phyloP scores from a whole-genome alignment of 2,888 invertebrate species.

The Ecdyonurus torrentis region DNA sequence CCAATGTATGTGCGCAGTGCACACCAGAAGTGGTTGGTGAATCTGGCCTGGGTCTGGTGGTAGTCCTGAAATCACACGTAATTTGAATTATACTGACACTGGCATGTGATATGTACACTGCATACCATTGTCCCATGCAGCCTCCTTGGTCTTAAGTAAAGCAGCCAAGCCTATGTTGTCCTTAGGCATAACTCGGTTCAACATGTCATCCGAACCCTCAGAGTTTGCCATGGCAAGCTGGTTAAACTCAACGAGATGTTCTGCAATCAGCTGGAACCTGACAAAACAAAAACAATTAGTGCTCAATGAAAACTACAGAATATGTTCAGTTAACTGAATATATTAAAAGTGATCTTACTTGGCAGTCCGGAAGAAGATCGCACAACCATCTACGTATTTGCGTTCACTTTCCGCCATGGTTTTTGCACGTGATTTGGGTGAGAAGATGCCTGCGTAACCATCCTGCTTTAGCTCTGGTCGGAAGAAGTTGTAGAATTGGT shows the following conservation, averaged over 20 bases:
- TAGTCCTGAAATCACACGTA: constrained; percentile 36
- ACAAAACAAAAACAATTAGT: not conserved
- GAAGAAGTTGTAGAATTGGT: constrained; percentile 96
- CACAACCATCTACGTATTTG: constrained; percentile 98
- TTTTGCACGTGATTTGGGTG: constrained; percentile 94
- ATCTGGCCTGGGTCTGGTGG: constrained; percentile 59
- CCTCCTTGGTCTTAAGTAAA: constrained; percentile 84
- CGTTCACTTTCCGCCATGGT: constrained; percentile 95
- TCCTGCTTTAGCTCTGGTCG: constrained; percentile 82
- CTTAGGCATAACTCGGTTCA: constrained; percentile 97
- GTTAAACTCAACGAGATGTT: constrained; percentile 95
- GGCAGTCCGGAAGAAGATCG: constrained; percentile 88
- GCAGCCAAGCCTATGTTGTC: constrained; percentile 98
- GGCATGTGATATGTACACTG: not conserved
- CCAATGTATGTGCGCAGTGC: constrained; percentile 99
- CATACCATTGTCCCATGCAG: constrained; percentile 76
- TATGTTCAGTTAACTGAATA: no score
- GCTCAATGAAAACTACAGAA: no score
- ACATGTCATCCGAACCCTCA: constrained; percentile 94
- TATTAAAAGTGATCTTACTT: constrained; percentile 63
- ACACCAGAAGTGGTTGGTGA: constrained; percentile 78
- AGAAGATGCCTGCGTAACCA: constrained; percentile 91
- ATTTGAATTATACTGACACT: not conserved
- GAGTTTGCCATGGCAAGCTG: constrained; percentile 97
- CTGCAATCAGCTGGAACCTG: constrained; percentile 88